Evolutionary conservation across 2,888 invertebrate genomes (phyloP), one percentile per base, ranked within the genome.

Genomic region (Dione vanillae): DNA sequence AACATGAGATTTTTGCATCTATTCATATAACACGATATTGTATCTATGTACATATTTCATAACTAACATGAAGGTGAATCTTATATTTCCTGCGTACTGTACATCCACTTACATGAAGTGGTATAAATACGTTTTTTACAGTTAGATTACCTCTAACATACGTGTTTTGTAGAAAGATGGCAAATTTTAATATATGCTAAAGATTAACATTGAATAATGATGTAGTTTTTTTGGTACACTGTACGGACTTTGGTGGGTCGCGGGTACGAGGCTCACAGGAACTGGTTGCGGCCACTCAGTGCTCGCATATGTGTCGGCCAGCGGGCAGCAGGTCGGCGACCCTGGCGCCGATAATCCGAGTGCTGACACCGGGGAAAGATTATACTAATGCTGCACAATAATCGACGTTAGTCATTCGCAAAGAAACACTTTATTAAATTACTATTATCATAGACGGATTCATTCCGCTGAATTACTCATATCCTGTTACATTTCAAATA

Each of bases 251-350:
- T 52, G 62, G 45, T 69, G 62, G 41, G 68, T 54, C 45, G 66
- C 35, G 62, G 47, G 79, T 81, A 87, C 87, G 87, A 90, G 84
- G 88, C 86, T 85, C 83, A 87, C 83, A 82, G 85, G 89, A 92
- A 92, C 83, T 80, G 91, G 88, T 91, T 92, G 89, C 85, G 85
- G 83, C 86, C 89, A 90, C 56, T 56, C 37, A 37, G 37, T 37
- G 16, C 56, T 56, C 56, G 56, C 56, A 56, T 89, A 90, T 89
- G 89, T 90, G 88, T 81, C 72, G 72, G 66, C 58, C 74, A 70
- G 70, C 72, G 76, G 72, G 75, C 71, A 74, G 77, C 77, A 82
- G 91, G 88, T 90, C 90, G 81, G 74, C 83, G 90, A 92, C 89
- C 92, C 81, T 81, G 79, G 81, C 82, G 83, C 83, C 87, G 83